Evolutionary conservation across 2,113 vertebrate species (phyloP), one percentile per base, ranked within the genome.

Genomic region (Stegastes partitus): DNA sequence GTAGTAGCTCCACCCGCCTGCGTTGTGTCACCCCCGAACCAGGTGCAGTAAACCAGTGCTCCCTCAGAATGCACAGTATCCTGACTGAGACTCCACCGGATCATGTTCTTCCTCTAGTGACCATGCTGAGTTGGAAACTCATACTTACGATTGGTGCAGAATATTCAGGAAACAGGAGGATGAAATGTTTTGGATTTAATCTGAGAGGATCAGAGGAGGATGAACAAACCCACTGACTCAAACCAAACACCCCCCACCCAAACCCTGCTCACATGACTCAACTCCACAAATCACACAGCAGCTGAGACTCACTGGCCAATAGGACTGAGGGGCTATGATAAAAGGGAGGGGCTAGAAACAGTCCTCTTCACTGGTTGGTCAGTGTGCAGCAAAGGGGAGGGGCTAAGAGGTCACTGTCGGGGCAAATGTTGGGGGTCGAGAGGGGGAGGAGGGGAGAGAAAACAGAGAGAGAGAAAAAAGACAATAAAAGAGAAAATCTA

Each of bases 301-400:
- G 14, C 58, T 45, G 49, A 74, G 50, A 81, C 91, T 91, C 91
- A 90, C 91, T 90, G 91, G 88, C 87, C 88, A 91, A 91, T 87
- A 85, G 84, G 78, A 90, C 88, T 88, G 86, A 84, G 85, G 88
- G 81, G 79, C 86, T 85, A 75, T 89, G 87, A 86, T 88, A 89
- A 92, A 87, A 83, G 89, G 89, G 79, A 86, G 80, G 89, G 88
- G 87, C 82, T 87, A 89, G 83, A 90, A 82, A 91, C 76, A 89
- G 83, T 91, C 89, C 88, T 91, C 91, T 92, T 92, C 88, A 91
- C 83, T 84, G 79, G 87, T 87, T 86, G 89, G 80, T 92, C 90
- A 92, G 77, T 89, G 85, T 90, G 88, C 85, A 86, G 87, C 85
- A 92, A 92, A 85, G 74, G 82, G 86, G 84, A 85, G 83, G 89